Conservation (phyloP, 2,888 invertebrate genomes). For the Phalera bucephala region DNA sequence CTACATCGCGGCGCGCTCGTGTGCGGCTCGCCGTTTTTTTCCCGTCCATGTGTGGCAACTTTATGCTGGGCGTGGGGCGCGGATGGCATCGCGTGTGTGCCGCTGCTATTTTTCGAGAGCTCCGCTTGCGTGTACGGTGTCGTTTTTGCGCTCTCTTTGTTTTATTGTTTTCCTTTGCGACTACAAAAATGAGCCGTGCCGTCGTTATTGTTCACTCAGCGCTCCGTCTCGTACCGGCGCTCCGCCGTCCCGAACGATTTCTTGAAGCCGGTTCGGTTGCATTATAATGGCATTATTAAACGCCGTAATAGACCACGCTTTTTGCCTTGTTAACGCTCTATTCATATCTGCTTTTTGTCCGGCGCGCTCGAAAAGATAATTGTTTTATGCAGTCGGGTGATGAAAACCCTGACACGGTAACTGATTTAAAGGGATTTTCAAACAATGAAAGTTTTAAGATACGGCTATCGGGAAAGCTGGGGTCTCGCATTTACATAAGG, state of each 20-base stretch:
- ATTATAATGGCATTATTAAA: slow-evolving; percentile 57
- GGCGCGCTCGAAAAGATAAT: slow-evolving; percentile 42
- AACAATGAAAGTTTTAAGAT: slow-evolving; percentile 48
- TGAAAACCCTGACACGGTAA: slow-evolving; percentile 39
- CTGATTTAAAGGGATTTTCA: slow-evolving; percentile 43
- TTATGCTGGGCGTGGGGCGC: slow-evolving; percentile 48
- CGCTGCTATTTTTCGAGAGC: slow-evolving; percentile 68
- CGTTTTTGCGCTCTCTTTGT: slow-evolving; percentile 71
- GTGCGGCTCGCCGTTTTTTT: slow-evolving; percentile 46
- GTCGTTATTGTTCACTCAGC: slow-evolving; percentile 65
- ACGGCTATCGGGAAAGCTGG: slow-evolving; percentile 46
- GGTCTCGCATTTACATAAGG: slow-evolving; percentile 64
- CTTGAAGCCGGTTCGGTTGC: slow-evolving; percentile 44
- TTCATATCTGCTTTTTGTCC: slow-evolving; percentile 50
- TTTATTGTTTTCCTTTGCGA: slow-evolving; percentile 69
- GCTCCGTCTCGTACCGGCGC: slow-evolving; percentile 50
- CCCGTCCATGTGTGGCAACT: slow-evolving; percentile 48
- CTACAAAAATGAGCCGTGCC: slow-evolving; percentile 66
- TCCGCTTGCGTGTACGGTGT: slow-evolving; percentile 64
- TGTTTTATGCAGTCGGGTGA: slow-evolving; percentile 35
- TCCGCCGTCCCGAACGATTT: slow-evolving; percentile 45
- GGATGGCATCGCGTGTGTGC: slow-evolving; percentile 39
- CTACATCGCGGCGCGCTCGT: slow-evolving; percentile 44
- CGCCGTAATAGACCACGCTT: slow-evolving; percentile 45
- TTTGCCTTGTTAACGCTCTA: slow-evolving; percentile 60